phyloP scores from a whole-genome alignment of 2,113 vertebrate species.

The Oncorhynchus gorbuscha region DNA sequence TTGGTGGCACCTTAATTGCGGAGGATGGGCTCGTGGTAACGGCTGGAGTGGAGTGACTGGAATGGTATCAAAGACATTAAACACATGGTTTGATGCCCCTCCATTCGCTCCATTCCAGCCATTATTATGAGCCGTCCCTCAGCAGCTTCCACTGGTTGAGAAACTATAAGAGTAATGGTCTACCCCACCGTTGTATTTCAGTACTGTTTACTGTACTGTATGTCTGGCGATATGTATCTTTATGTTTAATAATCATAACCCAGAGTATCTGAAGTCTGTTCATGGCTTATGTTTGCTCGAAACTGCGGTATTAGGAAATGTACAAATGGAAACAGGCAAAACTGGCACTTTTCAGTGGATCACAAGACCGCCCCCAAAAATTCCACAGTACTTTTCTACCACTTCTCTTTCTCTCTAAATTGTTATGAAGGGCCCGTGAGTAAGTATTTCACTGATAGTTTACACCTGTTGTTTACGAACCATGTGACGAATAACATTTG shows the following conservation, averaged over 20 bases:
- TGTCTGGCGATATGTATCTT: neutral
- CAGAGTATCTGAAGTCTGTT: neutral
- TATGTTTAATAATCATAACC: neutral
- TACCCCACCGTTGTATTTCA: neutral
- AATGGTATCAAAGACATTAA: no score
- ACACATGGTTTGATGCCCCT: no score
- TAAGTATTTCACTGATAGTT: no score
- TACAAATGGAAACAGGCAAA: neutral
- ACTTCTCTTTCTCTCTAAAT: no score
- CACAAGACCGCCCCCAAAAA: neutral
- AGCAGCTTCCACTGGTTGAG: no score
- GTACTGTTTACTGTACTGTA: neutral
- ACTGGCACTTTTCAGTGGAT: neutral
- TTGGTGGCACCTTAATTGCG: neutral
- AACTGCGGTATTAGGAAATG: neutral
- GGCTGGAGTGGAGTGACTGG: no score
- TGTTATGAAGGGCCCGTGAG: no score
- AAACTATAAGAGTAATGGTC: neutral
- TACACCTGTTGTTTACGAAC: no score
- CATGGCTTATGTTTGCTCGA: neutral
- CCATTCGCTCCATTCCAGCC: no score
- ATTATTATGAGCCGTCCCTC: no score
- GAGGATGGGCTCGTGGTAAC: no score
- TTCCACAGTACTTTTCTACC: no score
- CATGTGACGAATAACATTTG: neutral